A percentile compares a stretch with the other conserved stretches of the same genome.
Evolutionary conservation across 30 jellyfish, hydroid and myxozoan genomes (phyloP).

Genomic region (Sanderia malayensis): DNA sequence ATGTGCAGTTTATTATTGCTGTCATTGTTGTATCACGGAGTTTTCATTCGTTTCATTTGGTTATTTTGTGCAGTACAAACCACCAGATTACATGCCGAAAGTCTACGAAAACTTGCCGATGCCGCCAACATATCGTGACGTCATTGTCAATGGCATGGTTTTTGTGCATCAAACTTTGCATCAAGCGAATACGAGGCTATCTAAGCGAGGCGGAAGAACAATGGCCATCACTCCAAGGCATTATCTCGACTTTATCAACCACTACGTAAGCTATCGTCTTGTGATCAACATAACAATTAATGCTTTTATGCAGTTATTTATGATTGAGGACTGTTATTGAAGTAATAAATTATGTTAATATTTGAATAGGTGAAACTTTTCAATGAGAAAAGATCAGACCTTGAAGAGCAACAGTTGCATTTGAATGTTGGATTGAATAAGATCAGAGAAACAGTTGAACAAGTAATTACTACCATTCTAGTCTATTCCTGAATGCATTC

Average conservation of each 20-base stretch:
- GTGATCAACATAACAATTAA: no score
- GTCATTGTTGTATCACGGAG: no score
- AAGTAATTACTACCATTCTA: no score
- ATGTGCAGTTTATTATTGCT: no score
- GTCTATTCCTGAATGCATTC: no score
- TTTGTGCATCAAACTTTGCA: constrained; percentile 96
- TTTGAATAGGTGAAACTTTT: constrained; percentile 72
- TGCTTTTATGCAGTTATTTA: no score
- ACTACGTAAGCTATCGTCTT: constrained; percentile 66
- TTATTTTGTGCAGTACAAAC: constrained; percentile 94
- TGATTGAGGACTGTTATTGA: no score
- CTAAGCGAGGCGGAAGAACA: constrained; percentile 94
- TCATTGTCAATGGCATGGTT: constrained; percentile 97
- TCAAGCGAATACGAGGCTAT: constrained; percentile 75
- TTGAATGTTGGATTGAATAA: constrained; percentile 96
- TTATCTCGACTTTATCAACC: constrained; percentile 94
- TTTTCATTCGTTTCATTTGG: no score
- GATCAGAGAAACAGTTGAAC: constrained; percentile 94
- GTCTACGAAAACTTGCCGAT: constrained; percentile 85
- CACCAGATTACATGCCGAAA: constrained; percentile 95
- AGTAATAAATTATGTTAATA: background rate
- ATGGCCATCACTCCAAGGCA: constrained; percentile 98
- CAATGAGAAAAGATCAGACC: constrained; percentile 94
- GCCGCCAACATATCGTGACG: constrained; percentile 99
- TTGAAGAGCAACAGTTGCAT: constrained; percentile 97